Evolutionary conservation across 1,140 invertebrate species (phyloP), one percentile per base, ranked within the genome.

Genomic region (Wasmannia auropunctata): DNA sequence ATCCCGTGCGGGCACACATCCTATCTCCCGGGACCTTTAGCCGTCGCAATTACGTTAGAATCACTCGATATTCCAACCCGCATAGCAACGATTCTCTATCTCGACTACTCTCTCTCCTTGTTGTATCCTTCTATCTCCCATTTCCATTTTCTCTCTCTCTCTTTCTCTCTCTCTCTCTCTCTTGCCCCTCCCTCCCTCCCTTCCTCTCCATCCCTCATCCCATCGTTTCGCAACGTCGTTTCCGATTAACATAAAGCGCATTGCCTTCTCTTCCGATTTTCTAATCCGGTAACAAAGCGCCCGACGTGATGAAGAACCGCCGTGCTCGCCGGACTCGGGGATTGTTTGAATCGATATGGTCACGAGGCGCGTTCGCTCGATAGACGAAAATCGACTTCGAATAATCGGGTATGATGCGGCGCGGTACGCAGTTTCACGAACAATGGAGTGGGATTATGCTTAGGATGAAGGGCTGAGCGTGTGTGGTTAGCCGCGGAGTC

Each of bases 1-100:
- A 54, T 80, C 49, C 79, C 40, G 67, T 51, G 25, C 51, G 79
- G 81, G 65, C 67, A 79, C 28, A 60, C n/a, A 65, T 86, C 63
- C 75, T 79, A 75, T 86, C 69, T 79, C 49, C 31, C 70, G 60
- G 76, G 51, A 77, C 54, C 77, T 87, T 88, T 81, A 76, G 80
- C 77, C 69, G 43, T 60, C 62, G 72, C 72, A 83, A 88, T 88
- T 88, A 87, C 69, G 76, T 63, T 86, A 81, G 76, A 72, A 56
- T 54, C 54, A 77, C 63, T 77, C 69, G 85, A 83, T 84, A 83
- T 77, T 77, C 79, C 43, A 46, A 14, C 60, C 49, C 49, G 65
- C 72, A 83, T 76, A 54, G 58, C 49, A 87, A 88, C 62, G 70
- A 81, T 51, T 46, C 58, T 46, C 80, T 84, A 49, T 51, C 60